phyloP scores from a whole-genome alignment of 2,113 vertebrate species.

The Pontoporia blainvillei region DNA sequence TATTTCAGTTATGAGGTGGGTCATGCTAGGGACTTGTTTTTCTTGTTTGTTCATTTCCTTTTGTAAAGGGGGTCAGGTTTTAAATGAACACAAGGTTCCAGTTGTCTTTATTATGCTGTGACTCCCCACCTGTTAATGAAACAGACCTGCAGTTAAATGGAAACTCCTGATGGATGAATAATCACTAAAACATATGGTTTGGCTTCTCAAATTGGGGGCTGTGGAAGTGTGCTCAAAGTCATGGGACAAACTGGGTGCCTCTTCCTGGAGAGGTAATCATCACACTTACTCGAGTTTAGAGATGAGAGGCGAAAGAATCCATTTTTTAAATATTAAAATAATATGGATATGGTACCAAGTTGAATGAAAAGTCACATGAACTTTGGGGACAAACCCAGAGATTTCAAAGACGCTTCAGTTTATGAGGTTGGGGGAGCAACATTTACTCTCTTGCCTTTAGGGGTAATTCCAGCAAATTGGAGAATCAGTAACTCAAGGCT shows the following conservation, averaged over 20 bases:
- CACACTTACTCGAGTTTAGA: not conserved
- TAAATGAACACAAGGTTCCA: not conserved
- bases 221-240: not conserved
- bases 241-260: not conserved
- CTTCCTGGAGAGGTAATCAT: not conserved
- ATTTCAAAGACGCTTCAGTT: not conserved
- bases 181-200: constrained; percentile 64
- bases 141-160: not conserved
- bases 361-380: not conserved
- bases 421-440: not conserved
- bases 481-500: not conserved
- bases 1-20: constrained; percentile 93
- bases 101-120: not conserved
- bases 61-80: not conserved
- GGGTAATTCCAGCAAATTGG: not conserved
- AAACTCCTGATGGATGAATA: not conserved
- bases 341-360: not conserved
- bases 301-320: not conserved
- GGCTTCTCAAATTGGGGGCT: not conserved
- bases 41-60: constrained; percentile 4
- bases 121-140: constrained; percentile 1
- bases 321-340: not conserved
- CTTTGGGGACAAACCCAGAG: not conserved
- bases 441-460: not conserved
- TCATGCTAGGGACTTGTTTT: not conserved